These are phyloP conservation scores for Panagrolaimus sp. DNA, from an alignment of 1,140 invertebrate species.

Conservation along the genomic window DNA sequence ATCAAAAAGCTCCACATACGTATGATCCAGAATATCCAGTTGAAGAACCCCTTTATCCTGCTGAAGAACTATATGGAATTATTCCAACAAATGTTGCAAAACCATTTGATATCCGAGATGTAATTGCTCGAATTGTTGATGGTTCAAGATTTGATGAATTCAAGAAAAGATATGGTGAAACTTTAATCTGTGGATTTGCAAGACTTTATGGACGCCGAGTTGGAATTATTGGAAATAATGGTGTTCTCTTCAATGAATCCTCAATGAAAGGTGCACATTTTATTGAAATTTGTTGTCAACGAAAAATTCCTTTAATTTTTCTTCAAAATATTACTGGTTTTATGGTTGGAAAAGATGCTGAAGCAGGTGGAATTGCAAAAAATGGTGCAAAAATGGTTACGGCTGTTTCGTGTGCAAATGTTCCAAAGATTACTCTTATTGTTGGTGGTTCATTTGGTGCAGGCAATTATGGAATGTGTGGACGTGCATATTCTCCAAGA, in stretches of 20 bases:
- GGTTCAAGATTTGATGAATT: constrained; percentile 94
- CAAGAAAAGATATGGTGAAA: constrained; percentile 87
- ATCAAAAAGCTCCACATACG: constrained; percentile 17
- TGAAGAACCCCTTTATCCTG: constrained; percentile 71
- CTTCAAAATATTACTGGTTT: constrained; percentile 93
- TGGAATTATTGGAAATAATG: constrained; percentile 94
- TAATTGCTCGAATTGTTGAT: constrained; percentile 75
- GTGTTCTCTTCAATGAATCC: constrained; percentile 89
- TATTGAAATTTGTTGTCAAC: constrained; percentile 83
- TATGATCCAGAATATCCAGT: constrained; percentile 50
- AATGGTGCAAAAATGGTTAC: constrained; percentile 97
- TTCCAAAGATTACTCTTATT: constrained; percentile 86
- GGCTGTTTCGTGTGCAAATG: constrained; percentile 88
- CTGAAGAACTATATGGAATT: constrained; percentile 88
- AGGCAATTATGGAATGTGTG: constrained; percentile 87
- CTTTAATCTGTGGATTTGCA: constrained; percentile 82
- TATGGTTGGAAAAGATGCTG: constrained; percentile 92
- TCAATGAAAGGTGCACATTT: constrained; percentile 78
- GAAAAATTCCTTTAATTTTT: constrained; percentile 73
- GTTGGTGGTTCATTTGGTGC: constrained; percentile 72
- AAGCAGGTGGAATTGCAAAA: constrained; percentile 92
- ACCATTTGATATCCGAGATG: constrained; percentile 84
- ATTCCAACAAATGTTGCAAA: constrained; percentile 85
- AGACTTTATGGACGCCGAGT: constrained; percentile 82
- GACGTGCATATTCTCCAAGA: constrained; percentile 69